Percentiles rank a stretch among this genome's conserved stretches.
These are phyloP conservation scores for Empidonax traillii DNA, from an alignment of 2,113 vertebrate genomes.

Conservation along the genomic window DNA sequence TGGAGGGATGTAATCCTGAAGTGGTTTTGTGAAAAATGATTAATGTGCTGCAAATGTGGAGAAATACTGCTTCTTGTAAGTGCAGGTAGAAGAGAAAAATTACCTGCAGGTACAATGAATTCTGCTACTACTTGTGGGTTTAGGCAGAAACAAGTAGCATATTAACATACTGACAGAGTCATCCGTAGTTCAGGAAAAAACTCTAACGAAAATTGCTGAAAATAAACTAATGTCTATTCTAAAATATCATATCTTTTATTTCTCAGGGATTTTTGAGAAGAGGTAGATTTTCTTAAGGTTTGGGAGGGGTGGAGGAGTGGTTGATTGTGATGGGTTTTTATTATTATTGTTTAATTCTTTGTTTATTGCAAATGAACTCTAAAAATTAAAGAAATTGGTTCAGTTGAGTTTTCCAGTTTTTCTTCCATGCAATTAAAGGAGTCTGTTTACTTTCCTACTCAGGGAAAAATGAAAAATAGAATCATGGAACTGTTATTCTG, in stretches of 20 bases:
- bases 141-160: background rate
- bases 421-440: background rate
- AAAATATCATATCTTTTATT: background rate
- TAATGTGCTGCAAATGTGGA: background rate
- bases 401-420: background rate
- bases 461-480: background rate
- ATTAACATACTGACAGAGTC: background rate
- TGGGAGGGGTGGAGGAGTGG: fast-evolving
- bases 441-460: background rate
- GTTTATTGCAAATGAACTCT: background rate
- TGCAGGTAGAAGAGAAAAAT: constrained; percentile 37
- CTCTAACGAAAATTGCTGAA: background rate
- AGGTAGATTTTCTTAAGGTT: background rate
- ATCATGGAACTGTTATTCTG: background rate
- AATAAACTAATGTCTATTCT: background rate
- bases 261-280: background rate
- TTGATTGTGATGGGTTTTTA: background rate
- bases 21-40: constrained; percentile 41
- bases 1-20: constrained; percentile 36
- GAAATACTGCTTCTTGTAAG: constrained; percentile 20
- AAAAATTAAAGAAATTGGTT: background rate
- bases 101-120: constrained; percentile 23
- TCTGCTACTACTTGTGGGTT: background rate
- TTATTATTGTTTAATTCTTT: background rate
- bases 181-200: background rate